Base-by-base conservation (phyloP, 2,888 invertebrate species). In the Epicampocera succincta region DNA sequence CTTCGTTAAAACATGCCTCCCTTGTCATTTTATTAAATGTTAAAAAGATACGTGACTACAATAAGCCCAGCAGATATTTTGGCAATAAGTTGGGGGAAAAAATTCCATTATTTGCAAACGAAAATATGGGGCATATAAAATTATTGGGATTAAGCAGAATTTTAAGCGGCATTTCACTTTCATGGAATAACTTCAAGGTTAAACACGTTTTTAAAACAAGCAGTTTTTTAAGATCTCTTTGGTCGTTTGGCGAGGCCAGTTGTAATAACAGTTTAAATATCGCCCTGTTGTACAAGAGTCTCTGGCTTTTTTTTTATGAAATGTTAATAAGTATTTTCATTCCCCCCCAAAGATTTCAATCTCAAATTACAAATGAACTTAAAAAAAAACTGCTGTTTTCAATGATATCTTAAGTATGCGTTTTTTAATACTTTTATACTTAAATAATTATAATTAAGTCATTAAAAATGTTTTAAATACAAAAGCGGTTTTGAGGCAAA, bases 31-130 rank as follows among this genome's bases (percentile, higher is more conserved):
- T 56, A 21, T 73, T 63, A 63, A 61, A 44, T 48, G 25, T 48
- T 58, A 17, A 71, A 71, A 48, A 25, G 12, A 15, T 71, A 71
- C 71, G 58, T 48, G 58, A 65, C 40, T 73, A 11, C 13, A 44
- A 13, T 33, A 46, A 71, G 25, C 56, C 58, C 71, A 48, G 48
- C n/a, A 40, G 42, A 48, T 0, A 21, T 71, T 58, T 58, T 8
- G 42, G 9, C 60, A 60, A 44, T 11, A 44, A 42, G 17, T 25
- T 25, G 4, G n/a, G 13, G 11, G 4, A 19, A 33, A 15, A 11
- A 13, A n/a, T 46, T 33, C 33, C 33, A 33, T 33, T 58, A 63
- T 46, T 33, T 9, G 13, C 48, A 19, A 3, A 38, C 29, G 29
- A 33, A 33, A 33, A 33, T 33, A 9, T 33, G 9, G 40, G 17